Percentiles rank a stretch among this genome's conserved stretches.
Evolutionary conservation across 2,113 vertebrate species (phyloP).

Genomic region (Rhea americana): DNA sequence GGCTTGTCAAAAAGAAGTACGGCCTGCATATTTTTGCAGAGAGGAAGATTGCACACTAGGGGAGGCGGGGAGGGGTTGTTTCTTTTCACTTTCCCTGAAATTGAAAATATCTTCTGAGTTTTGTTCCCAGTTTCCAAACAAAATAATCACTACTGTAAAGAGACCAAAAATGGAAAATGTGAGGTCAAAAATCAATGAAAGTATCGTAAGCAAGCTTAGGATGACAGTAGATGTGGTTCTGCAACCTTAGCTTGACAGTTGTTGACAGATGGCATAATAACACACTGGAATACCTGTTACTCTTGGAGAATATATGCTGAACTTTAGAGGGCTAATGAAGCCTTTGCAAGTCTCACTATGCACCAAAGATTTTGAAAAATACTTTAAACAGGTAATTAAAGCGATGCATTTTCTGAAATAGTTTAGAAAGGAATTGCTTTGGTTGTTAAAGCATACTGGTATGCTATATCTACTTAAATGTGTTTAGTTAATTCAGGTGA

Average conservation of each 20-base stretch:
- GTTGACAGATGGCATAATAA: background rate
- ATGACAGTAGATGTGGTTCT: background rate
- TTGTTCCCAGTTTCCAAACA: too few species aligned
- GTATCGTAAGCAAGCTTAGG: too few species aligned
- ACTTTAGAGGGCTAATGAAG: background rate
- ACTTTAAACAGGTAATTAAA: background rate
- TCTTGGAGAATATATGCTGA: background rate
- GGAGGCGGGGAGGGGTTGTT: too few species aligned
- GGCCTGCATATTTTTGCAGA: too few species aligned
- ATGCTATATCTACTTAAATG: background rate
- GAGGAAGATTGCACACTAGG: too few species aligned
- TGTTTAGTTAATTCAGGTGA: background rate
- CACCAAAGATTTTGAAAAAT: background rate
- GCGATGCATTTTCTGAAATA: background rate
- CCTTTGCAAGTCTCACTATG: background rate
- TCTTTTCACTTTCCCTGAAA: too few species aligned
- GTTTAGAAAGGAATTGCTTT: background rate
- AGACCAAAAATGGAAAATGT: too few species aligned
- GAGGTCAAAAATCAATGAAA: too few species aligned
- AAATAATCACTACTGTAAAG: too few species aligned
- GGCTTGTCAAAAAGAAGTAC: too few species aligned
- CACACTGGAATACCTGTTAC: background rate
- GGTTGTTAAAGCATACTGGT: background rate
- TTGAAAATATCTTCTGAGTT: too few species aligned
- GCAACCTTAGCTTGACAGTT: background rate